A percentile compares a stretch with the other conserved stretches of the same genome.
phyloP scores from a whole-genome alignment of 2,888 invertebrate species.

The Allophyes oxyacanthae region DNA sequence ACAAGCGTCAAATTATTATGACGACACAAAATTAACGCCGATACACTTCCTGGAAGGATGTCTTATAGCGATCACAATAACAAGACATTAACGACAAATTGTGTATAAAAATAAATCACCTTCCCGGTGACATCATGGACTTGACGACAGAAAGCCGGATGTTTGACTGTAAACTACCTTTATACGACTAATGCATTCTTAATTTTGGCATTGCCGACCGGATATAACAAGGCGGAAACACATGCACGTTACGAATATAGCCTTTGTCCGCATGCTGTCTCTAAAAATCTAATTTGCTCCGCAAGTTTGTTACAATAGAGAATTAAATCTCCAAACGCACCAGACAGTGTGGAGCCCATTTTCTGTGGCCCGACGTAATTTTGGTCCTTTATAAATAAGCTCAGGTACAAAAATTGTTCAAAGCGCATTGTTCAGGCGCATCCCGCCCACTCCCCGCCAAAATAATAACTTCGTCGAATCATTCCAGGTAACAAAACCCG shows the following conservation, averaged over 20 bases:
- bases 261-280: constrained; percentile 66
- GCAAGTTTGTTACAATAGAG: constrained; percentile 67
- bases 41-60: constrained; percentile 45
- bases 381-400: constrained; percentile 80
- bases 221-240: constrained; percentile 78
- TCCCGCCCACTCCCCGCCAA: constrained; percentile 82
- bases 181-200: constrained; percentile 75
- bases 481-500: constrained; percentile 81
- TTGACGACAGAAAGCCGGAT: constrained; percentile 81
- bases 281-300: constrained; percentile 72
- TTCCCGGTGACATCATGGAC: constrained; percentile 58
- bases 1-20: constrained; percentile 36
- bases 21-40: constrained; percentile 31
- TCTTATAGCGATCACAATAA: constrained; percentile 34
- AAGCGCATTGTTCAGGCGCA: constrained; percentile 72
- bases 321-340: constrained; percentile 67
- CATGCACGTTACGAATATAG: constrained; percentile 69
- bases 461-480: constrained; percentile 75
- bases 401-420: constrained; percentile 84
- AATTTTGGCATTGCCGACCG: constrained; percentile 73
- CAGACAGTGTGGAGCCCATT: constrained; percentile 81
- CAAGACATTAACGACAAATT: constrained; percentile 38
- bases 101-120: constrained; percentile 52
- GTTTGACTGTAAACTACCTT: constrained; percentile 82
- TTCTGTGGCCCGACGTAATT: constrained; percentile 54